Evolutionary conservation across 2,113 vertebrate species (phyloP), one percentile per base, ranked within the genome.

Genomic region (Terrapene triunguis): DNA sequence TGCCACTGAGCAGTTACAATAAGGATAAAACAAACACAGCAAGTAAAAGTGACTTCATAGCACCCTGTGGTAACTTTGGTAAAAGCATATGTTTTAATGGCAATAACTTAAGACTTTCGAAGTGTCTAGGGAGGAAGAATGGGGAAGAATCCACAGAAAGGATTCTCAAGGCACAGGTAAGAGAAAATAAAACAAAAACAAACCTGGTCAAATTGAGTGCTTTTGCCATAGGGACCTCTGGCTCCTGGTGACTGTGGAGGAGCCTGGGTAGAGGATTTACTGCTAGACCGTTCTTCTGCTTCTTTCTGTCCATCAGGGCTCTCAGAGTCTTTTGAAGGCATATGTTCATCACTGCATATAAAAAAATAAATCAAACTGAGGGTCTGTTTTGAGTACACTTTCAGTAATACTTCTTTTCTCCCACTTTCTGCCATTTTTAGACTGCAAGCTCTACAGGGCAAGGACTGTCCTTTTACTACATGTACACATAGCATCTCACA

Each of bases 131-230:
- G 19, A 38, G 44, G 24, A 78, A 27, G 42, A 78, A 27, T 14
- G 6, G 12, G 42, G 42, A 78, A 47, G 74, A 78, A 47, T 11
- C 65, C 16, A 38, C 42, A 47, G 24, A 44, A 42, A 44, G 38
- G 24, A 47, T 78, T 27, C 42, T 78, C 25, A 47, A 44, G 25
- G 42, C 24, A 16, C 44, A 47, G 10, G 24, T 3, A 90, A 65
- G 2, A 72, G 19, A 38, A 72, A 38, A 22, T 38, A 38, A 35
- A 38, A 38, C 17, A 38, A 17, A 92, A 25, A 97, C 98, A 96
- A 96, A 99, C 99, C 99, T 99, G 99, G 92, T 99, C 99, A 89
- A 98, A 98, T 6, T 97, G 92, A 80, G 98, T 97, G 88, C 98
- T 97, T 98, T 99, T 99, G 96, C 92, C 92, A 21, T 98, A 99